Conservation (phyloP, 2,888 invertebrate genomes). For the Microchrysa polita region DNA sequence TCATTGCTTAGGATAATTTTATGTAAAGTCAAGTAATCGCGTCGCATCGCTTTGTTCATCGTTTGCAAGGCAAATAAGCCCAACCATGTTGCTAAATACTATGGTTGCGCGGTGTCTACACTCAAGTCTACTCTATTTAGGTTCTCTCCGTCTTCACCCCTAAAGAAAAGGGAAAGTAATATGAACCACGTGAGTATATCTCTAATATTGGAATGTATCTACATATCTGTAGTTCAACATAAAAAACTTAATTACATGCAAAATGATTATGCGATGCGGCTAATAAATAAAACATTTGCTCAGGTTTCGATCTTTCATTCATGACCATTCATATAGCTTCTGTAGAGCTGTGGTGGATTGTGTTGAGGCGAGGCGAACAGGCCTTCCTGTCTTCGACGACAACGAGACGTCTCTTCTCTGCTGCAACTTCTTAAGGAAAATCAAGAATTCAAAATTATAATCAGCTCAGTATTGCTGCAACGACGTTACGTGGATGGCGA, state of each 20-base stretch:
- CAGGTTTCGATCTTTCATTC: slow-evolving; percentile 42
- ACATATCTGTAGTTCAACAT: slow-evolving; percentile 25
- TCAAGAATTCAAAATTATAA: slow-evolving; percentile 48
- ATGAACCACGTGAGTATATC: slow-evolving; percentile 8
- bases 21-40: slow-evolving; percentile 41
- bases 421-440: slow-evolving; percentile 39
- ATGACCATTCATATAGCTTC: slow-evolving; percentile 38
- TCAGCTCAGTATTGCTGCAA: slow-evolving; percentile 50
- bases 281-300: slow-evolving; percentile 53
- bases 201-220: slow-evolving; percentile 36
- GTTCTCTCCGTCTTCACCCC: slow-evolving; percentile 9
- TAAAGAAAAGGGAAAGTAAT: slow-evolving; percentile 39
- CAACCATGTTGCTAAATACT: background rate
- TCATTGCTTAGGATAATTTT: slow-evolving; percentile 43
- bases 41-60: no score
- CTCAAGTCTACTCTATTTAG: background rate
- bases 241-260: slow-evolving; percentile 61
- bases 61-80: slow-evolving; percentile 40
- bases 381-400: slow-evolving; percentile 51
- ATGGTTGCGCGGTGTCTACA: slow-evolving; percentile 4
- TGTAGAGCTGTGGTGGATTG: no score
- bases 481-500: no score
- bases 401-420: background rate
- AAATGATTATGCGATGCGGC: slow-evolving; percentile 58
- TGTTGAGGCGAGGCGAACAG: slow-evolving; percentile 48